These are phyloP conservation scores for Morbakka virulenta DNA, from an alignment of 30 jellyfish, hydroid and myxozoan species.

Conservation along the genomic window DNA sequence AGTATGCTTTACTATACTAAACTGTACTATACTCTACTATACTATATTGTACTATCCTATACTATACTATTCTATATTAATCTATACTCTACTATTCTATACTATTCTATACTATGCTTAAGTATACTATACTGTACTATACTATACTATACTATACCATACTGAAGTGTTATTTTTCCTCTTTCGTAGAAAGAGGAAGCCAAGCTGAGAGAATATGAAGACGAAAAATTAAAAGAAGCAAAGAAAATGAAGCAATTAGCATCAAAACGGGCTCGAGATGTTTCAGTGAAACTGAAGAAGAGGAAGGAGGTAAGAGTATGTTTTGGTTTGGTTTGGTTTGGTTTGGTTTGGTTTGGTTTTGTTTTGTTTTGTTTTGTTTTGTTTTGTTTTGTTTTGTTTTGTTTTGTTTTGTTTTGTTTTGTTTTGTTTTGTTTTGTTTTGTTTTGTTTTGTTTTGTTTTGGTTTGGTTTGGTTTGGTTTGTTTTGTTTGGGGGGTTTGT, in stretches of 20 bases:
- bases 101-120: too few relatives aligned
- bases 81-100: too few relatives aligned
- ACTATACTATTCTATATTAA: too few relatives aligned
- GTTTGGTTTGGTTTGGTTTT: too few relatives aligned
- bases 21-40: too few relatives aligned
- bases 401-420: neutral
- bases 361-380: neutral
- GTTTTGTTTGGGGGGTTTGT: neutral
- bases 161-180: neutral
- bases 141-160: too few relatives aligned
- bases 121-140: too few relatives aligned
- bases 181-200: slow-evolving; percentile 81
- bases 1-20: too few relatives aligned
- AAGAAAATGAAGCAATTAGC: slow-evolving; percentile 62
- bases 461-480: too few relatives aligned
- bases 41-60: too few relatives aligned
- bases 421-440: neutral
- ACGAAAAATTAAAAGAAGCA: slow-evolving; percentile 46
- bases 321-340: neutral
- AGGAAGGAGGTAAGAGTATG: slow-evolving; percentile 68
- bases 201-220: slow-evolving; percentile 63
- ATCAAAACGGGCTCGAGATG: slow-evolving; percentile 62
- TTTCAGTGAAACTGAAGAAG: slow-evolving; percentile 58
- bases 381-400: too few relatives aligned
- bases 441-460: neutral